A percentile compares a stretch with the other conserved stretches of the same genome.
phyloP scores from a whole-genome alignment of 2,797 vertebrate genomes.

The Geotrypetes seraphini region DNA sequence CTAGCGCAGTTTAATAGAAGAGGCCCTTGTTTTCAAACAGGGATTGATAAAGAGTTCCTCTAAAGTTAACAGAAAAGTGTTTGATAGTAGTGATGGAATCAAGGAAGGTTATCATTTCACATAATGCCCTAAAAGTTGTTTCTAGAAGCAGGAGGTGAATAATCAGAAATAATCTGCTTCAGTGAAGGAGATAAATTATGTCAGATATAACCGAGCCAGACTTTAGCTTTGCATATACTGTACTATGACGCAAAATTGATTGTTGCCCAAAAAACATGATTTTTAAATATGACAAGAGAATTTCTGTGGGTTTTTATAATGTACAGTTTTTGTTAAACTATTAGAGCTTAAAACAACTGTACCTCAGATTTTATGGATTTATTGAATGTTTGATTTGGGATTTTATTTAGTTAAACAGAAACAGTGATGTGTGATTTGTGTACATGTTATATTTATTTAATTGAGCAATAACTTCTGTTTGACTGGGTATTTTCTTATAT shows the following conservation, averaged over 20 bases:
- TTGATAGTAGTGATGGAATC: slow-evolving; percentile 36
- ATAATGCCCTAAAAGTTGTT: slow-evolving; percentile 43
- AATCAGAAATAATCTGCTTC: slow-evolving; percentile 61
- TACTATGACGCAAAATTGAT: slow-evolving; percentile 52
- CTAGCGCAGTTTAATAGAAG: too few species aligned
- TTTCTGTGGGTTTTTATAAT: not conserved
- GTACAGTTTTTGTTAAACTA: not conserved
- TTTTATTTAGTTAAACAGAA: too few species aligned
- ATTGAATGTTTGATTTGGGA: too few species aligned
- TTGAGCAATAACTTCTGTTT: too few species aligned
- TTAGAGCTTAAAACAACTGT: not conserved
- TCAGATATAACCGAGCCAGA: slow-evolving; percentile 50
- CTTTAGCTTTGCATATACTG: slow-evolving; percentile 48
- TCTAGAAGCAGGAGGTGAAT: slow-evolving; percentile 49
- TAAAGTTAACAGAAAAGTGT: slow-evolving; percentile 45
- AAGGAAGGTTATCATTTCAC: slow-evolving; percentile 57
- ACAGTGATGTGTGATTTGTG: too few species aligned
- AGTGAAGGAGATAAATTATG: slow-evolving; percentile 55
- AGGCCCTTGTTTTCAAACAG: slow-evolving; percentile 22
- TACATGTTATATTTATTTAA: too few species aligned
- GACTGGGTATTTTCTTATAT: too few species aligned
- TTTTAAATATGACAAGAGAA: slow-evolving; percentile 32
- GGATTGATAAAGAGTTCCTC: slow-evolving; percentile 30
- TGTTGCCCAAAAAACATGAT: slow-evolving; percentile 37
- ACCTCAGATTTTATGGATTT: not conserved